phyloP scores from a whole-genome alignment of 2,888 invertebrate genomes.

The Doris montereyensis region DNA sequence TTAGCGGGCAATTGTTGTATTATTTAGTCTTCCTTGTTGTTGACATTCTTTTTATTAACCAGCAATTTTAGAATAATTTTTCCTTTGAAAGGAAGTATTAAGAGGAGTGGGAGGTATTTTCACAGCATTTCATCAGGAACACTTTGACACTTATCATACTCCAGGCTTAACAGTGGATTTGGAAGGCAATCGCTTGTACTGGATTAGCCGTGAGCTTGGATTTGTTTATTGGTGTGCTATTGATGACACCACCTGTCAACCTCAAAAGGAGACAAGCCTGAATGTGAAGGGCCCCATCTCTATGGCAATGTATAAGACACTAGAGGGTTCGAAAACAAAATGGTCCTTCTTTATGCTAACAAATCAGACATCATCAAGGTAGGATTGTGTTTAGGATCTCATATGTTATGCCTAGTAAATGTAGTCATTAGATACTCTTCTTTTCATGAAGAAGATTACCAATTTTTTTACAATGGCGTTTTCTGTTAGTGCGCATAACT shows the following conservation, averaged over 20 bases:
- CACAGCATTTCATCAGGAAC: too few species aligned
- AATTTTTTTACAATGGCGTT: not conserved
- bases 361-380: conserved; percentile 80
- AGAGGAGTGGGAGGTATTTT: too few species aligned
- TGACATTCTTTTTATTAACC: too few species aligned
- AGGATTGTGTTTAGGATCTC: conserved; percentile 73
- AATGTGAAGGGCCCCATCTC: conserved; percentile 74
- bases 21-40: too few species aligned
- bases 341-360: conserved; percentile 72
- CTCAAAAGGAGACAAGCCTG: not conserved
- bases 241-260: not conserved
- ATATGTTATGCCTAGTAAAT: not conserved
- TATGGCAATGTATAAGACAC: conserved; percentile 74
- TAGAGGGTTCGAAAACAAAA: not conserved
- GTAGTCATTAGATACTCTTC: not conserved
- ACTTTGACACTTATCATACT: too few species aligned
- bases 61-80: too few species aligned
- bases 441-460: not conserved
- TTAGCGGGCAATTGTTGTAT: too few species aligned
- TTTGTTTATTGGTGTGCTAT: conserved; percentile 48
- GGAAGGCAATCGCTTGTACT: conserved; percentile 80
- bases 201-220: conserved; percentile 77
- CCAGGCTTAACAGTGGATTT: conserved; percentile 79
- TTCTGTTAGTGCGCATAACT: not conserved
- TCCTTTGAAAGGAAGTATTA: too few species aligned